Percentiles rank a stretch among this genome's conserved stretches.
Evolutionary conservation across 1,140 invertebrate genomes (phyloP).

Genomic region (Drepana arcuata): DNA sequence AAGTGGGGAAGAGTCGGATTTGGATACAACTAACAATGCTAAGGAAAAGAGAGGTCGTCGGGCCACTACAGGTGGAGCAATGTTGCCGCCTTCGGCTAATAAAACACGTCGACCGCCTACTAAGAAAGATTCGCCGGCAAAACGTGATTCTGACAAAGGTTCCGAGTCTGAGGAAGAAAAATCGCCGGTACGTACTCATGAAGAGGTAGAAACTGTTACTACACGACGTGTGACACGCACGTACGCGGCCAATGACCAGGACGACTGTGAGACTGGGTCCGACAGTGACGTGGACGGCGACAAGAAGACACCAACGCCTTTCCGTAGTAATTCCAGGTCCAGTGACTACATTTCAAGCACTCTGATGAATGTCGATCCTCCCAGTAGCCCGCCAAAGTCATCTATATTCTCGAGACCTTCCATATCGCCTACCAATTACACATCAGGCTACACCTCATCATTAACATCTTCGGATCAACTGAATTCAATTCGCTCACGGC

Average conservation of each 20-base stretch:
- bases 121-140: conserved; percentile 59
- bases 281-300: conserved; percentile 67
- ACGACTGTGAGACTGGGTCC: conserved; percentile 75
- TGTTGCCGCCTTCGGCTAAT: conserved; percentile 57
- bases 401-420: conserved; percentile 55
- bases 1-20: conserved; percentile 73
- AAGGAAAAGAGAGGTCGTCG: conserved; percentile 66
- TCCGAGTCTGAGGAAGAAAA: conserved; percentile 71
- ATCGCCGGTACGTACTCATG: conserved; percentile 49
- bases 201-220: conserved; percentile 65
- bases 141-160: conserved; percentile 68
- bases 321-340: conserved; percentile 52
- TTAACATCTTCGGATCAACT: conserved; percentile 64
- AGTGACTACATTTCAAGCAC: conserved; percentile 63
- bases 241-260: conserved; percentile 58
- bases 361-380: conserved; percentile 32
- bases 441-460: conserved; percentile 20
- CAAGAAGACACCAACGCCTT: conserved; percentile 50
- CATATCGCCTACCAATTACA: conserved; percentile 32
- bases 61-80: conserved; percentile 57
- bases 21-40: conserved; percentile 48
- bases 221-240: conserved; percentile 58
- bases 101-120: conserved; percentile 43
- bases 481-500: conserved; percentile 69
- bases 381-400: conserved; percentile 42